Conservation (phyloP, 2,113 vertebrate genomes). For the Hypanus sabinus region DNA sequence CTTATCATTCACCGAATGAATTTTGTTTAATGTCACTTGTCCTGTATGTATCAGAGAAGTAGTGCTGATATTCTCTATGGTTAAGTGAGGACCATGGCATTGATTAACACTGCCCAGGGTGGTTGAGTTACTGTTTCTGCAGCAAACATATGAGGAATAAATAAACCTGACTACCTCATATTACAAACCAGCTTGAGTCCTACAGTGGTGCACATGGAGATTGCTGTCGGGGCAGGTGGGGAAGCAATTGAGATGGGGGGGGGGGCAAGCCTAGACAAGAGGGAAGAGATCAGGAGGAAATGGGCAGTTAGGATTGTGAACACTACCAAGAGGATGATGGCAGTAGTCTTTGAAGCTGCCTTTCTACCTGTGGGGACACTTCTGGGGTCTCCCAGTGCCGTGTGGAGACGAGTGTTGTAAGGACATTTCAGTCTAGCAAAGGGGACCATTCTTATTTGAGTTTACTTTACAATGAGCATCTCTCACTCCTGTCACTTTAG, state of each 20-base stretch:
- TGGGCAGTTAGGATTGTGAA: not conserved
- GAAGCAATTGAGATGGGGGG: not conserved
- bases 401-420: not conserved
- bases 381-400: not conserved
- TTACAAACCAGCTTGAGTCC: not conserved
- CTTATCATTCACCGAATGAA: not conserved
- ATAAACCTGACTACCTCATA: not conserved
- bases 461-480: not conserved
- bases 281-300: not conserved
- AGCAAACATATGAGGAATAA: not conserved
- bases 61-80: not conserved
- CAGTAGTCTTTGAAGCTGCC: not conserved
- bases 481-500: not conserved
- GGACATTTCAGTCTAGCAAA: not conserved
- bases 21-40: not conserved
- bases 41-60: not conserved
- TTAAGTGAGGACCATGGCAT: not conserved
- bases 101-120: not conserved
- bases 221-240: not conserved
- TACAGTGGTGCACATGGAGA: not conserved
- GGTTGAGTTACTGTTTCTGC: not conserved
- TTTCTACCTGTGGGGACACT: not conserved
- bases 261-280: not conserved
- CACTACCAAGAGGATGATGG: not conserved
- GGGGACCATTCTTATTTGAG: not conserved